Percentiles rank a stretch among this genome's conserved stretches.
These are phyloP conservation scores for Neolamprologus ventralis DNA, from an alignment of 2,113 vertebrate genomes.

Conservation along the genomic window DNA sequence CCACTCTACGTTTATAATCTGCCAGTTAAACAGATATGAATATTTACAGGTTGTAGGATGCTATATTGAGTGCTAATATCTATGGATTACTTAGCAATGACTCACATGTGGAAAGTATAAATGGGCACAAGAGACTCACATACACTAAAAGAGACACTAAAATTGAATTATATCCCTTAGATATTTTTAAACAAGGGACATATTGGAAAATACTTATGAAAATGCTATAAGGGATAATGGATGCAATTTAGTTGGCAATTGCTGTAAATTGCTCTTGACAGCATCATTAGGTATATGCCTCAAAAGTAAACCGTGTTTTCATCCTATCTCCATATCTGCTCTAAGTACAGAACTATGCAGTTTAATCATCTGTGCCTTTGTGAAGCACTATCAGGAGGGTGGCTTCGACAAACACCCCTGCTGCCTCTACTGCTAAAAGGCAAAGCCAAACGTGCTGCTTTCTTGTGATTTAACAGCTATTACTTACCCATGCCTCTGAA, in stretches of 20 bases:
- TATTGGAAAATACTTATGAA: neutral
- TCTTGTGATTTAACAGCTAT: constrained; percentile 22
- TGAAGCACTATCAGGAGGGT: constrained; percentile 10
- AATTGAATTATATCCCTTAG: neutral
- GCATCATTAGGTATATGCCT: neutral
- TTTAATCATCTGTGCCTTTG: constrained; percentile 4
- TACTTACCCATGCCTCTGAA: constrained; percentile 1
- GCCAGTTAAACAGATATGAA: neutral
- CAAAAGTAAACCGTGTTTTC: constrained; percentile 17
- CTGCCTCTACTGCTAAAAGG: neutral
- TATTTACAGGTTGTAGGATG: neutral
- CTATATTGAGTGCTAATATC: neutral
- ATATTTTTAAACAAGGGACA: neutral
- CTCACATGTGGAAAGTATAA: neutral
- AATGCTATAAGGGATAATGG: neutral
- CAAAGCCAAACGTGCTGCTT: neutral
- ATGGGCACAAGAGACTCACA: neutral
- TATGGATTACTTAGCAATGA: neutral
- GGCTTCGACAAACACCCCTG: constrained; percentile 1
- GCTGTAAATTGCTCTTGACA: constrained; percentile 21
- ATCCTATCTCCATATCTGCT: neutral
- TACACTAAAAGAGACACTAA: neutral
- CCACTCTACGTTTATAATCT: neutral
- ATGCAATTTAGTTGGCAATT: constrained; percentile 11
- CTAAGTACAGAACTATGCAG: neutral